Conservation (phyloP, 2,797 vertebrate species). For the Myiothlypis chrysogaster region DNA sequence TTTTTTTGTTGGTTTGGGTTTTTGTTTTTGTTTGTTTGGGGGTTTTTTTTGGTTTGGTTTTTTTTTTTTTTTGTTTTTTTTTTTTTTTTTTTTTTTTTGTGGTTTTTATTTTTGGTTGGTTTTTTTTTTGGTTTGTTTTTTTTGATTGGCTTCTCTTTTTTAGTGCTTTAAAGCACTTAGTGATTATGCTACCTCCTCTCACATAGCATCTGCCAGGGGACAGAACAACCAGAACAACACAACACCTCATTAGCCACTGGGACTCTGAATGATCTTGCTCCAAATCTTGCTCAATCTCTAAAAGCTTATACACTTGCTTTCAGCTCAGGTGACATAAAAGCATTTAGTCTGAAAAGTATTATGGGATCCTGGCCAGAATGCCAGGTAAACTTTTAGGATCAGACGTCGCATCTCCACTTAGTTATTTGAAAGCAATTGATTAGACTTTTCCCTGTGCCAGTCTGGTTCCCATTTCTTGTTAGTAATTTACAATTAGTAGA, state of each 20-base stretch:
- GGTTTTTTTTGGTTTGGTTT: too few species aligned
- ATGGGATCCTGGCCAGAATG: neutral
- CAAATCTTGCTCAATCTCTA: neutral
- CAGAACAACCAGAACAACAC: neutral
- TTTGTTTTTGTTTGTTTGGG: neutral
- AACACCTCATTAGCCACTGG: neutral
- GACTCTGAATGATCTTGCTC: neutral
- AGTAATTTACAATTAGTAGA: neutral
- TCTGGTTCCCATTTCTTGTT: neutral
- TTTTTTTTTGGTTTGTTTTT: neutral
- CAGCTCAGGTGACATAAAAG: neutral
- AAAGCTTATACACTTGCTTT: neutral
- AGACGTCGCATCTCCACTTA: neutral
- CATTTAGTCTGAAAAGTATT: neutral
- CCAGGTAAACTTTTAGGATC: neutral
- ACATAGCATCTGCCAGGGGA: neutral
- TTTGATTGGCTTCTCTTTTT: neutral
- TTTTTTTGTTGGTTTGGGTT: neutral
- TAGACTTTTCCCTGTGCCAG: neutral
- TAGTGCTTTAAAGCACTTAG: neutral
- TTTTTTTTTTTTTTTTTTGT: neutral
- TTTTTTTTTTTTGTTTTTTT: neutral
- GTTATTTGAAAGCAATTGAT: neutral
- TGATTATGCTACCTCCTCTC: neutral
- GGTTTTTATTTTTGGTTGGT: fast-evolving